Evolutionary conservation across 2,113 vertebrate species (phyloP), one percentile per base, ranked within the genome.

Genomic region (Pongo pygmaeus): DNA sequence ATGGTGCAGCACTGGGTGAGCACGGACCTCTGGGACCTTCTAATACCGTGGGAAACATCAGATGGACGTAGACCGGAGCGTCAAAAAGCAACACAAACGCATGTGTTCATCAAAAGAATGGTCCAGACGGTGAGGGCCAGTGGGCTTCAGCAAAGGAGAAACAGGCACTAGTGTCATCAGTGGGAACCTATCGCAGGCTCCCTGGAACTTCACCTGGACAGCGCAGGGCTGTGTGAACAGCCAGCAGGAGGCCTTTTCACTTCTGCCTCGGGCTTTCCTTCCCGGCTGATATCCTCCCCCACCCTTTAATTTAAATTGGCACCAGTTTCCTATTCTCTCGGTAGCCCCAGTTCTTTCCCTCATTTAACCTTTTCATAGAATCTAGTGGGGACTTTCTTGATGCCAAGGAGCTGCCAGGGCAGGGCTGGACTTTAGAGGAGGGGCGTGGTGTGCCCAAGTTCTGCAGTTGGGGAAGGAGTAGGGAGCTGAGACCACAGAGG

Each of bases 41-140:
- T 8, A 23, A 55, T 46, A 27, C 4, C 64, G 32, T 23, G 61
- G 46, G 80, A 72, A 89, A 84, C 50, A 69, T 23, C 48, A 67
- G 11, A 55, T 27, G 6, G 38, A n/a, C 27, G 13, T 6, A 27
- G 17, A 25, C 22, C 61, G 35, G 8, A 23, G 59, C 12, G 8
- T 43, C 50, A 22, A 74, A 74, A 86, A 38, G 5, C n/a, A 32
- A 32, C 5, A 11, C 40, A 69, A 30, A 57, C 17, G 46, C 14
- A 64, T 0, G 6, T 57, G 4, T 17, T 3, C 17, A 14, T 1
- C 27, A 43, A 61, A 61, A 18, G 8, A 70, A 43, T 0, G 12
- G 9, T 4, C 2, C 9, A 27, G 74, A 40, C 3, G 8, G 13
- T 8, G 40, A 80, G 20, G 20, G 27, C 9, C 20, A 27, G 10